Evolutionary conservation across 2,797 vertebrate genomes (phyloP).

Genomic region (Enteromius argenteus): DNA sequence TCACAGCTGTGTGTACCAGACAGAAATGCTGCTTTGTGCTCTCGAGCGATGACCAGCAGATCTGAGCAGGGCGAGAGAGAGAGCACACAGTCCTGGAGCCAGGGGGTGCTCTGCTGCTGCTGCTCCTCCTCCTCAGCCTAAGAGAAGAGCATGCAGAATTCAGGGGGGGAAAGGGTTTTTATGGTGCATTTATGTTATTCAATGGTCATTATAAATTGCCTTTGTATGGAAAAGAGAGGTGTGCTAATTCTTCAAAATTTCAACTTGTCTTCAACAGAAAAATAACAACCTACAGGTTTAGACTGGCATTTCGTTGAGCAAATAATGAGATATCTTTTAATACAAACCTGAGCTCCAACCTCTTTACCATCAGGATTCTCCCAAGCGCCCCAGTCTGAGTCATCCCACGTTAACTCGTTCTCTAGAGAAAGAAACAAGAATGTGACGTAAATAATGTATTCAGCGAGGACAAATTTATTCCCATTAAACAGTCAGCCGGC

Average conservation of each 20-base stretch:
- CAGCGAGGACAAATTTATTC: neutral
- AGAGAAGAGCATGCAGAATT: neutral
- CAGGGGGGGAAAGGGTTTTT: neutral
- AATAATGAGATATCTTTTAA: neutral
- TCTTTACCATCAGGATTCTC: slow-evolving; percentile 80
- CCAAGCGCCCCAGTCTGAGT: slow-evolving; percentile 94
- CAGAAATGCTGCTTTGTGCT: slow-evolving; percentile 93
- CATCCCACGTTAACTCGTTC: slow-evolving; percentile 90
- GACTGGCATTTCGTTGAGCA: neutral
- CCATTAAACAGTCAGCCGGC: neutral
- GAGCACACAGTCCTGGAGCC: slow-evolving; percentile 93
- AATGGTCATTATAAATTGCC: neutral
- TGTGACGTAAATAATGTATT: neutral
- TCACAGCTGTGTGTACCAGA: slow-evolving; percentile 80
- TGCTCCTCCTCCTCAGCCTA: slow-evolving; percentile 82
- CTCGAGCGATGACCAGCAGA: slow-evolving; percentile 91
- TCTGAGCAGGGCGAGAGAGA: slow-evolving; percentile 94
- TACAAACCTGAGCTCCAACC: slow-evolving; percentile 66
- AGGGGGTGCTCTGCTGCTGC: slow-evolving; percentile 76
- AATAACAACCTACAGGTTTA: neutral
- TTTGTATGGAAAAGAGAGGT: neutral
- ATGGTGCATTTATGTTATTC: neutral
- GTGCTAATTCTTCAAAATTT: neutral
- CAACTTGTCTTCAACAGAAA: neutral
- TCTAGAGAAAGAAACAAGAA: slow-evolving; percentile 69